Evolutionary conservation across 2,888 invertebrate species (phyloP).

Genomic region (Macaria notata): DNA sequence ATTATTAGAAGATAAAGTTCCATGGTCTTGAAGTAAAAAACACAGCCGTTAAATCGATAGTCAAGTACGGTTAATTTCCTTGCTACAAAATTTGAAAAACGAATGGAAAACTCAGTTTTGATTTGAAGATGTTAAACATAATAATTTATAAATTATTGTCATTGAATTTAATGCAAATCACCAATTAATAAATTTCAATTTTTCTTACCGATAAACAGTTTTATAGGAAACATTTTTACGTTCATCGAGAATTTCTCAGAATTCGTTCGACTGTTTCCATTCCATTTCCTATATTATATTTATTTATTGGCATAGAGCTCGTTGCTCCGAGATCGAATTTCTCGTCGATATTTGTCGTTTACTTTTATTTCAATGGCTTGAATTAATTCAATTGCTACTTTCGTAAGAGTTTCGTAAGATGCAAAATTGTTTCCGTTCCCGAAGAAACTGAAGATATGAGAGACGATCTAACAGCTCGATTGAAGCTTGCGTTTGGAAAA

Average conservation of each 20-base stretch:
- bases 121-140: no score
- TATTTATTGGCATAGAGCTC: constrained; percentile 28
- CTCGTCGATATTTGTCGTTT: constrained; percentile 34
- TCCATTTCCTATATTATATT: constrained; percentile 20
- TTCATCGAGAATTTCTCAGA: constrained; percentile 6
- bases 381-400: constrained; percentile 36
- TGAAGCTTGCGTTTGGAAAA: no score
- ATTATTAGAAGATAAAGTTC: no score
- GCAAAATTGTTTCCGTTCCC: constrained; percentile 28
- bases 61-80: no score
- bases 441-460: constrained; percentile 2
- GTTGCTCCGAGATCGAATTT: constrained; percentile 27
- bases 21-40: no score
- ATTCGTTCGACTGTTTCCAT: constrained; percentile 12
- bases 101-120: no score
- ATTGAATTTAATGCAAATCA: no score
- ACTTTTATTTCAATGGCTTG: constrained; percentile 36
- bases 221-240: constrained; percentile 1
- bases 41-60: no score
- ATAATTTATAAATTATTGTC: no score
- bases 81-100: no score
- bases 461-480: no score
- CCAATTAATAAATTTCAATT: neutral
- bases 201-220: neutral
- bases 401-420: constrained; percentile 18